A percentile compares a stretch with the other conserved stretches of the same genome.
Evolutionary conservation across 2,113 vertebrate species (phyloP).

Genomic region (Orycteropus afer): DNA sequence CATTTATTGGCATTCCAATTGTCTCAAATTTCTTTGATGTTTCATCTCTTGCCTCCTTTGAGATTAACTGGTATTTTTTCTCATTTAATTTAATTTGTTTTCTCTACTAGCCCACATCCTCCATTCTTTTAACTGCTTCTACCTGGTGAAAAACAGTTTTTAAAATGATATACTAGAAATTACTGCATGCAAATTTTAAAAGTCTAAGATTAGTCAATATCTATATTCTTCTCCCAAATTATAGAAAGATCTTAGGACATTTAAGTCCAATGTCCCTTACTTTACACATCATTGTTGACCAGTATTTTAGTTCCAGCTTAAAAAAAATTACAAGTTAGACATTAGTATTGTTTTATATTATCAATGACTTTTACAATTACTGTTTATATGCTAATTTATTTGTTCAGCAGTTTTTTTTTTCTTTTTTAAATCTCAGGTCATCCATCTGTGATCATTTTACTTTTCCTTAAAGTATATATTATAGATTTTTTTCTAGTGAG

Average conservation of each 20-base stretch:
- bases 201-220: not conserved
- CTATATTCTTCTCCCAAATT: not conserved
- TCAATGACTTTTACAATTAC: not conserved
- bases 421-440: too few species aligned
- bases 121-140: not conserved
- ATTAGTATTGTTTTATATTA: not conserved
- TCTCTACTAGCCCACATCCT: not conserved
- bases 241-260: not conserved
- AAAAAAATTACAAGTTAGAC: not conserved
- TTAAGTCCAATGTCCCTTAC: not conserved
- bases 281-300: not conserved
- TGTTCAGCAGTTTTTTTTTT: not conserved
- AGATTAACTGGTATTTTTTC: not conserved
- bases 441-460: not conserved
- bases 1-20: not conserved
- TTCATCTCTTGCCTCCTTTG: not conserved
- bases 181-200: not conserved
- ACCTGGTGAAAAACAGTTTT: not conserved
- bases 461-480: not conserved
- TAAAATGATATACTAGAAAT: not conserved
- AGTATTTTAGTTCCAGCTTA: not conserved
- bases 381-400: not conserved
- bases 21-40: not conserved
- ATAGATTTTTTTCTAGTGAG: not conserved
- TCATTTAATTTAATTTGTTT: not conserved